These are phyloP conservation scores for Chlorops oryzae DNA, from an alignment of 1,140 invertebrate species.

Conservation along the genomic window DNA sequence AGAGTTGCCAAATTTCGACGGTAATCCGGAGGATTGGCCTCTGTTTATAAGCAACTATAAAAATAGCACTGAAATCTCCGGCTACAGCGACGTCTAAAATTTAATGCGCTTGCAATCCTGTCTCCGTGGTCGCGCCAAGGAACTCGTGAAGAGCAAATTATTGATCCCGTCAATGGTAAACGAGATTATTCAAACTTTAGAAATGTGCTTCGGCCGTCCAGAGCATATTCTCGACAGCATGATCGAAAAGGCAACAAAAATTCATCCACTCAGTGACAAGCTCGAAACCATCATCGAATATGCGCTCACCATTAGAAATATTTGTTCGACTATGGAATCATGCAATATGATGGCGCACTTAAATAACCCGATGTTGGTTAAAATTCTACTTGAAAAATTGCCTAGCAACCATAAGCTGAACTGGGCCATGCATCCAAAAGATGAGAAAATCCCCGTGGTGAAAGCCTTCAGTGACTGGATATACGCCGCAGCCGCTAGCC, in stretches of 20 bases:
- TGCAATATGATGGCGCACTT: conserved; percentile 7
- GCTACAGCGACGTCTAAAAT: no score
- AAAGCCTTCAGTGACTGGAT: conserved; percentile 8
- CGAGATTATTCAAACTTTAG: conserved; percentile 9
- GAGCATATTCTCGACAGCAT: conserved; percentile 6
- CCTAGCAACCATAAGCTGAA: conserved; percentile 6
- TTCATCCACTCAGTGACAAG: conserved; percentile 5
- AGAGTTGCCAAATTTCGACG: conserved; percentile 6
- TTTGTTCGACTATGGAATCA: conserved; percentile 9
- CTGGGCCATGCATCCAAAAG: conserved; percentile 8
- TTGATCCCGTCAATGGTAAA: neutral
- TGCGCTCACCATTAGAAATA: conserved; percentile 5
- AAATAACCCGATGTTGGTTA: conserved; percentile 4
- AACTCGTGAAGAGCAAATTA: conserved; percentile 4
- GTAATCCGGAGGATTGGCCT: conserved; percentile 9
- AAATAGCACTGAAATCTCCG: conserved; percentile 3
- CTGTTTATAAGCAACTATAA: conserved; percentile 10
- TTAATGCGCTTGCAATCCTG: no score
- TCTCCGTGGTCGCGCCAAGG: neutral
- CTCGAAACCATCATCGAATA: conserved; percentile 5
- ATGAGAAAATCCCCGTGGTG: neutral
- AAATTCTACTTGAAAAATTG: conserved; percentile 6
- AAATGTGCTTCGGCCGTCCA: conserved; percentile 7
- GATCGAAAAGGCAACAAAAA: neutral
- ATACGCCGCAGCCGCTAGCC: no score